Evolutionary conservation across 35 echinoderm and acorn worm genomes (phyloP).

Genomic region (Heliocidaris tuberculata): DNA sequence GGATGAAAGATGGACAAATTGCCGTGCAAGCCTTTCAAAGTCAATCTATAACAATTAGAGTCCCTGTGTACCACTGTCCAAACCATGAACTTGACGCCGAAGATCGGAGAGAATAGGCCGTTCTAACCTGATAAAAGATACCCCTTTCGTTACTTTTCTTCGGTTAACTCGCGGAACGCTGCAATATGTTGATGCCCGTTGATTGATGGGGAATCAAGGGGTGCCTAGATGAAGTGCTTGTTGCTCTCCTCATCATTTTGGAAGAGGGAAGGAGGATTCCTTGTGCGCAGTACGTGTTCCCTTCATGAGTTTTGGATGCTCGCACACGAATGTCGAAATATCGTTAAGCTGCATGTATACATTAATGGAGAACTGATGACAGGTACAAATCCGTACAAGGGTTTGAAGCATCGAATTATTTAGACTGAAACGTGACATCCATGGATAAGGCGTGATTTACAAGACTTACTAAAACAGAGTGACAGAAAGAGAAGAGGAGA

Average conservation of each 20-base stretch:
- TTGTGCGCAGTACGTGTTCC: neutral
- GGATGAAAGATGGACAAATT: constrained; percentile 46
- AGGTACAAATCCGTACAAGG: neutral
- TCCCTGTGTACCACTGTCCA: neutral
- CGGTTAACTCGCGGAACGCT: neutral
- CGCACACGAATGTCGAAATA: neutral
- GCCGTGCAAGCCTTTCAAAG: constrained; percentile 27
- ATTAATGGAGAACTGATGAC: constrained; percentile 31
- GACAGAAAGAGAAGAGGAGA: neutral
- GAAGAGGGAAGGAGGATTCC: neutral
- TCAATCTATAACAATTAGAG: constrained; percentile 5
- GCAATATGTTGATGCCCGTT: neutral
- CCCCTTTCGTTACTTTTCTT: constrained; percentile 2
- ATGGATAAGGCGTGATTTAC: neutral
- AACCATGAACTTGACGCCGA: neutral
- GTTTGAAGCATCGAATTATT: neutral
- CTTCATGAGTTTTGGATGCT: neutral
- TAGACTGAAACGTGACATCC: neutral
- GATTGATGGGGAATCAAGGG: neutral
- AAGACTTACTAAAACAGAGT: neutral
- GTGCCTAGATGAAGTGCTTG: neutral
- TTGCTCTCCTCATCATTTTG: neutral
- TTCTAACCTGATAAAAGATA: neutral
- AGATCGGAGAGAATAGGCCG: neutral
- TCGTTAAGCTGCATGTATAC: neutral